Base-by-base conservation (phyloP, 2,797 vertebrate genomes). In the Lates japonicus region DNA sequence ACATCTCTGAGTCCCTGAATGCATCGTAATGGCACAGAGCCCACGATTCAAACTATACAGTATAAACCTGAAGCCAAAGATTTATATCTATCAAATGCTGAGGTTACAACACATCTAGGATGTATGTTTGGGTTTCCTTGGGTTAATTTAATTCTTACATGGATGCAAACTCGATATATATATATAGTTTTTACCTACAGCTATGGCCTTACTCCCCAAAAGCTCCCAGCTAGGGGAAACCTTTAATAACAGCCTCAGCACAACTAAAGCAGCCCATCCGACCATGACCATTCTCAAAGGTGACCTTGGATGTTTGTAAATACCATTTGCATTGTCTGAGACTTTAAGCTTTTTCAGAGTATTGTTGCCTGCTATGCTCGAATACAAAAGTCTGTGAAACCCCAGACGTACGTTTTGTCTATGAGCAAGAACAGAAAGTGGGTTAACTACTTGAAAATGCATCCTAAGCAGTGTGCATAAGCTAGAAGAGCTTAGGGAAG, bases 381-480 rank as follows among this genome's bases (percentile, higher is more conserved):
- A 79, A 85, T 29, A 71, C 58, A 85, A 74, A 82, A 85, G 70
- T 70, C 54, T 65, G 70, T 29, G 66, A 88, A 84, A 76, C 82
- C 87, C 84, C 86, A 85, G 74, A 85, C 79, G 83, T 84, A 57
- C 13, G 61, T 81, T 86, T 89, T 87, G 84, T 91, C 83, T 77
- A 78, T 62, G 70, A 75, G 59, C 70, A 82, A 74, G 63, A 82
- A 82, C 70, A 78, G 78, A 90, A 92, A 92, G 83, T 87, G 86
- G 82, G 88, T 89, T 91, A 90, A 88, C 76, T 57, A 48, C 84
- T 89, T 80, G 82, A 87, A 88, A 88, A 89, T 86, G 84, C 84
- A 85, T 62, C 70, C 82, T 77, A 84, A 90, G 81, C 87, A 85
- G 84, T 74, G 79, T 69, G 70, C 69, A 82, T 84, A 80, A 92